These are phyloP conservation scores for Hydraecia micacea DNA, from an alignment of 2,888 invertebrate species.

Conservation along the genomic window DNA sequence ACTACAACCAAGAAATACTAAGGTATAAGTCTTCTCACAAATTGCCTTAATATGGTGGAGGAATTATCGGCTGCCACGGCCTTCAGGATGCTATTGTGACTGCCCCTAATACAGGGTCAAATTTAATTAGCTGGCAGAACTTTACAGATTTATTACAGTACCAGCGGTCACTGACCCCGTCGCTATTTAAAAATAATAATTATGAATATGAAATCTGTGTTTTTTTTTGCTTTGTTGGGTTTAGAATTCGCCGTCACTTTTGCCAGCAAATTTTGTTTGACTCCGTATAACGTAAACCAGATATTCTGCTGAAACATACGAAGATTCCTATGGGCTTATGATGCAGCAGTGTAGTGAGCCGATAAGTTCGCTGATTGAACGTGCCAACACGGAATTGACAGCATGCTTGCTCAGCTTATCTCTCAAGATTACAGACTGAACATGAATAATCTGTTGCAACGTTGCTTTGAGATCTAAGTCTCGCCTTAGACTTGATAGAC, in stretches of 20 bases:
- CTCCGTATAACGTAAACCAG: background rate
- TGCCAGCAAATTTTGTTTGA: background rate
- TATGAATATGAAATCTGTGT: background rate
- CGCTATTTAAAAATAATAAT: background rate
- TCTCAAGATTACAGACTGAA: conserved; percentile 26
- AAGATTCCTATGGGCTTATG: background rate
- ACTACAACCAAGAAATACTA: no score
- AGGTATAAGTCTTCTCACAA: no score
- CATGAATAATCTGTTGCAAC: conserved; percentile 34
- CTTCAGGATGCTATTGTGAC: no score
- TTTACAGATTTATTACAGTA: background rate
- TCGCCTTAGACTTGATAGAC: background rate
- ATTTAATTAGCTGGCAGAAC: background rate
- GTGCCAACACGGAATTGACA: conserved; percentile 10
- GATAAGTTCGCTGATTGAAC: conserved; percentile 5
- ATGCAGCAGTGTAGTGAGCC: conserved; percentile 11
- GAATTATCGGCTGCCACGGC: no score
- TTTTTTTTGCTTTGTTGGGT: background rate
- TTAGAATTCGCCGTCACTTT: background rate
- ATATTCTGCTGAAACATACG: background rate
- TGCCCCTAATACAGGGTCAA: background rate
- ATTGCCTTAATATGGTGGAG: no score
- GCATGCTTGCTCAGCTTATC: conserved; percentile 1
- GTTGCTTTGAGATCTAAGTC: background rate
- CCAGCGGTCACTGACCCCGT: background rate